Base-by-base conservation (phyloP, 2,113 vertebrate genomes). In the Sylvilagus bachmani region DNA sequence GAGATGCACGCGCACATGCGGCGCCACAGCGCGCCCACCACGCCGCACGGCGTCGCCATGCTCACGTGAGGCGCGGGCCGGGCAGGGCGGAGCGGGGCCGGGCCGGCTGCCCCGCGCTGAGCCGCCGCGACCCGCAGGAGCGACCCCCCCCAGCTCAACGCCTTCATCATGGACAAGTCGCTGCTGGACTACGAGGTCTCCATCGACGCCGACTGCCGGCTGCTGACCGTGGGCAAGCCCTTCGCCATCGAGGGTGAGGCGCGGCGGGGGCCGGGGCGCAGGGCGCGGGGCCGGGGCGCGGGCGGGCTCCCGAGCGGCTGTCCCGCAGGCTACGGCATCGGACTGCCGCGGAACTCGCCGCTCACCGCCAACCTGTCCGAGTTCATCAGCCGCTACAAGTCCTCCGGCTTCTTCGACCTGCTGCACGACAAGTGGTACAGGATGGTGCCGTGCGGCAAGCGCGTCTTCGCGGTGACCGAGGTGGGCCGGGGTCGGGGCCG, bases 361-460 rank as follows among this genome's bases (percentile, higher is more conserved):
- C 98, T 99, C 91, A 99, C 99, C 49, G 99, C 99, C 96, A 99
- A 99, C 97, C 91, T 99, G 94, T 99, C 99, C 0, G 98, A 99
- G 97, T 99, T 99, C 98, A 99, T 99, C 98, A 99, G 99, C 95
- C 98, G 99, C 92, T 99, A 99, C 98, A 99, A 99, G 83, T 99
- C 99, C 0, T 98, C 99, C 0, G 99, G 99, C 0, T 99, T 99
- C 98, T 99, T 99, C 71, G 99, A 99, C 97, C 98, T 99, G 92
- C 98, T 99, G 78, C 99, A 99, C 0, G 99, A 99, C 98, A 99
- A 99, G 97, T 99, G 99, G 99, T 99, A 99, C 98, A 99, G 99
- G 98, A 99, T 99, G 98, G 99, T 99, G 86, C 99, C 99, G 7
- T 99, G 99, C 29, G 99, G 99, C 61, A 99, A 99, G 96, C 98